These are phyloP conservation scores for Atta texana DNA, from an alignment of 1,140 invertebrate species.

Conservation along the genomic window DNA sequence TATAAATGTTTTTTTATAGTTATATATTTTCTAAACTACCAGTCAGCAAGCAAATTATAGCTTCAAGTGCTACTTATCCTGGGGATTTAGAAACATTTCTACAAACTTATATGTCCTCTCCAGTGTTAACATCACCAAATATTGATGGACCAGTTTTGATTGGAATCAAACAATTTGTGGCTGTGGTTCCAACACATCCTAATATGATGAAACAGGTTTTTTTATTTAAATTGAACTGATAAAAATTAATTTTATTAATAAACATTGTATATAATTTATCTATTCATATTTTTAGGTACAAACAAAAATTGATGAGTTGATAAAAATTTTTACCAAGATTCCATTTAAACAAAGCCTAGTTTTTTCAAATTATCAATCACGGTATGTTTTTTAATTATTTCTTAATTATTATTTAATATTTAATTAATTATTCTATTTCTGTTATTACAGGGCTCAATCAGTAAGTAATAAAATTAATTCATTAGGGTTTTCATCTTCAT, in stretches of 20 bases:
- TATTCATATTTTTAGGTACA: slow-evolving; percentile 83
- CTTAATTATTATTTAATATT: slow-evolving; percentile 40
- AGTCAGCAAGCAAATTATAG: slow-evolving; percentile 94
- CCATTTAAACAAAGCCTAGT: slow-evolving; percentile 96
- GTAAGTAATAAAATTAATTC: slow-evolving; percentile 90
- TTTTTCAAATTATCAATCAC: slow-evolving; percentile 95
- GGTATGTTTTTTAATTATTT: slow-evolving; percentile 83
- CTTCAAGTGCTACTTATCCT: slow-evolving; percentile 97
- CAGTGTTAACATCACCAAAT: slow-evolving; percentile 90
- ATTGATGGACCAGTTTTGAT: slow-evolving; percentile 88
- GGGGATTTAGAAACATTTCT: slow-evolving; percentile 91
- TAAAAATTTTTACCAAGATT: slow-evolving; percentile 90
- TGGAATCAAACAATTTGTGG: slow-evolving; percentile 92
- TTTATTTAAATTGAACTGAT: slow-evolving; percentile 30
- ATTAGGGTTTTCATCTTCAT: slow-evolving; percentile 90
- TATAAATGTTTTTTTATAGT: slow-evolving; percentile 83
- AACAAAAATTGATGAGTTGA: slow-evolving; percentile 90
- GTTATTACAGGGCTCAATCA: slow-evolving; percentile 88
- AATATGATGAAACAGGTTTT: slow-evolving; percentile 89
- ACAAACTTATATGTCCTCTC: slow-evolving; percentile 92
- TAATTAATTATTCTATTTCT: slow-evolving; percentile 11
- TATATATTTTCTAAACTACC: slow-evolving; percentile 92
- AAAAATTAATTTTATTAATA: slow-evolving; percentile 9
- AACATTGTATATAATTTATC: neutral
- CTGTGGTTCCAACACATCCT: slow-evolving; percentile 87